Base-by-base conservation (phyloP, 1,140 invertebrate genomes). In the Metaphire vulgaris region DNA sequence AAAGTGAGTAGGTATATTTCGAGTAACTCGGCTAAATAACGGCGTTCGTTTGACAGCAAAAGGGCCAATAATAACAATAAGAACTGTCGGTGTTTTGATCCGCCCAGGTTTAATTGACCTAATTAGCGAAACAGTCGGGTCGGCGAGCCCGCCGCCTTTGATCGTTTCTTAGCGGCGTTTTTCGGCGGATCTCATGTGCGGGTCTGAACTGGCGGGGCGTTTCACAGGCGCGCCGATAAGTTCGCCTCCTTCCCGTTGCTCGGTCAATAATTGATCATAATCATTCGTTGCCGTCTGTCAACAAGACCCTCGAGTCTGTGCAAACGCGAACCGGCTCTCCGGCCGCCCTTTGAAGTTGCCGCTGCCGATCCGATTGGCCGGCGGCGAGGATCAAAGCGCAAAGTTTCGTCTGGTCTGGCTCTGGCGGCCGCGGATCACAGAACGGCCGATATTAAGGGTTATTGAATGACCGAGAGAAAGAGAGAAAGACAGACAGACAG, bases 201-300 rank as follows among this genome's bases (percentile, higher is more conserved):
- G 41, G 41, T 6, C 41, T 21, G 41, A 6, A 56, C 41, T 21
- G 6, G 41, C 41, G 6, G 41, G 6, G 41, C 41, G 6, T 21
- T 6, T 21, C 6, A 56, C 6, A 56, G 41, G 21, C 6, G 41
- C 6, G 41, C 41, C 21, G 41, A 56, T 56, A 56, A 21, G 41
- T 56, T 56, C 41, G 41, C 41, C 41, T 56, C 41, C 41, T 56
- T 21, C 41, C 41, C 6, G 6, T 21, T 21, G 41, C 21, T 56
- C 41, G 41, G 41, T 56, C 41, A 56, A 56, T 56, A 56, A 56
- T 56, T 56, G 41, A 56, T 56, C 41, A 56, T 56, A 56, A 56
- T 56, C 41, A 56, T 56, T 6, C 41, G 6, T 12, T 56, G 21
- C 41, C 41, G 41, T 56, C 41, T 56, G 41, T 56, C 41, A 56